Conservation (phyloP, 2,113 vertebrate species). For the Erpornis zantholeuca region DNA sequence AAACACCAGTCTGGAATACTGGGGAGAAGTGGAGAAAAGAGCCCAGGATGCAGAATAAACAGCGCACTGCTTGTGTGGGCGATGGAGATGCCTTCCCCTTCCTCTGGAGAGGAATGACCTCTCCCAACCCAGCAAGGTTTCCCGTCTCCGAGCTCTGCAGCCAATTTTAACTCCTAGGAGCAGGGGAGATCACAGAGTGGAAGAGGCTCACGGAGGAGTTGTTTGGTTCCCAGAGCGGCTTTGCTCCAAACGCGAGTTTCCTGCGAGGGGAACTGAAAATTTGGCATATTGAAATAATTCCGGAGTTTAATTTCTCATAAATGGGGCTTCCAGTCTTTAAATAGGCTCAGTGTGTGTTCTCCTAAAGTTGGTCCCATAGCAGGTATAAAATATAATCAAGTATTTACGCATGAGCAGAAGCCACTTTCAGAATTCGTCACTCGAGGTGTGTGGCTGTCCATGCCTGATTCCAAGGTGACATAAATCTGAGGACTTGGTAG, state of each 20-base stretch:
- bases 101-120: background rate
- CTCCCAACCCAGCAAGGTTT: background rate
- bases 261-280: background rate
- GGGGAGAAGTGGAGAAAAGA: background rate
- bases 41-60: background rate
- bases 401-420: background rate
- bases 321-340: background rate
- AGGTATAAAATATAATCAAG: background rate
- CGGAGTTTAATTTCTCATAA: slow-evolving; percentile 9
- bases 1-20: background rate
- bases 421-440: background rate
- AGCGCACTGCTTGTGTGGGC: slow-evolving; percentile 30
- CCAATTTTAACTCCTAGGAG: background rate
- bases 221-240: background rate
- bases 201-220: background rate
- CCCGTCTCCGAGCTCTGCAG: background rate
- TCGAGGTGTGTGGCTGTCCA: accelerated
- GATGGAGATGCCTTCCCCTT: slow-evolving; percentile 19
- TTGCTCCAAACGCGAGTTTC: background rate
- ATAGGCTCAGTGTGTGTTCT: background rate
- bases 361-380: background rate
- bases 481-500: background rate
- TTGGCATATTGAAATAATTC: background rate
- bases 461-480: background rate
- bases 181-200: background rate